A percentile compares a stretch with the other conserved stretches of the same genome.
Evolutionary conservation across 2,888 invertebrate genomes (phyloP).

Genomic region (Cylloceria caligata): DNA sequence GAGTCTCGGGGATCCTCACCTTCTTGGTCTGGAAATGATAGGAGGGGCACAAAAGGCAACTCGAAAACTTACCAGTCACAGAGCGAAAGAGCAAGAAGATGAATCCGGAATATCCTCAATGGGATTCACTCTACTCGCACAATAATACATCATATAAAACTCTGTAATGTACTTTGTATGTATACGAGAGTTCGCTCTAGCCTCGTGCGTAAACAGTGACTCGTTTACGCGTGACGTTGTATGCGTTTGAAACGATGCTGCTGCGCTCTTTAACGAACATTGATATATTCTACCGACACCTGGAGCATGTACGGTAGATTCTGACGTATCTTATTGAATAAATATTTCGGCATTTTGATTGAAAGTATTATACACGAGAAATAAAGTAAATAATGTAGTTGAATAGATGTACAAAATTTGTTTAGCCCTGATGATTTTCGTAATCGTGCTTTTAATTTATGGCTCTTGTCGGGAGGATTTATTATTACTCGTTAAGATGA

Average conservation of each 20-base stretch:
- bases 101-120: constrained; percentile 43
- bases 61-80: constrained; percentile 64
- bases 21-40: not conserved
- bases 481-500: not conserved
- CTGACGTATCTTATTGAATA: not conserved
- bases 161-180: constrained; percentile 10
- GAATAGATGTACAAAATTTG: not conserved
- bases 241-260: constrained; percentile 11
- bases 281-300: not conserved
- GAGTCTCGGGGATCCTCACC: constrained; percentile 20
- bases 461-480: too few species aligned
- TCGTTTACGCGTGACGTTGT: constrained; percentile 43
- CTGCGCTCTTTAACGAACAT: not conserved
- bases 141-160: not conserved
- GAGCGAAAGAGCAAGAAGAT: constrained; percentile 17
- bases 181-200: constrained; percentile 2
- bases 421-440: not conserved
- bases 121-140: constrained; percentile 12
- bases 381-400: not conserved
- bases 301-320: not conserved
- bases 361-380: not conserved
- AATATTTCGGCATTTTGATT: not conserved
- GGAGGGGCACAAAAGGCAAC: constrained; percentile 56
- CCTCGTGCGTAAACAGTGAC: constrained; percentile 44
- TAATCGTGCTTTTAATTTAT: too few species aligned